Percentiles rank a stretch among this genome's conserved stretches.
Evolutionary conservation across 2,888 invertebrate genomes (phyloP).

Genomic region (Cremastinae sp.): DNA sequence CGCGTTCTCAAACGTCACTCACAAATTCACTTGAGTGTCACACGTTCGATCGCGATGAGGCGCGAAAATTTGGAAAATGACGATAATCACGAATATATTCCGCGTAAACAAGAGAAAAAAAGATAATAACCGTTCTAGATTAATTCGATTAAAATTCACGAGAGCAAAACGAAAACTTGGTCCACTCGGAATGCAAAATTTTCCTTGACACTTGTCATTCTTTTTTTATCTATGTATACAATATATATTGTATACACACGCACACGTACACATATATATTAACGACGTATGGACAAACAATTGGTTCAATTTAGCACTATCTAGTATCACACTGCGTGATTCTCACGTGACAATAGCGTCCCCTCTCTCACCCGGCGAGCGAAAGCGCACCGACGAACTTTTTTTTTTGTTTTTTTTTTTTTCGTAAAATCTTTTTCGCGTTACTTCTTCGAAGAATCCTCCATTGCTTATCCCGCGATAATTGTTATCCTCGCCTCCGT

Average conservation of each 20-base stretch:
- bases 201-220: slow-evolving; percentile 37
- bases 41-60: not conserved
- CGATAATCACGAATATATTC: slow-evolving; percentile 13
- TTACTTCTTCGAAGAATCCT: not conserved
- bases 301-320: slow-evolving; percentile 45
- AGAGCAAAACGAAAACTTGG: slow-evolving; percentile 6
- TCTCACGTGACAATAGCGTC: slow-evolving; percentile 18
- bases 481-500: not conserved
- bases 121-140: too few relatives aligned
- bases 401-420: not conserved
- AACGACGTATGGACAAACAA: slow-evolving; percentile 33
- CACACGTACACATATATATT: slow-evolving; percentile 35
- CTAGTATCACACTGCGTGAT: slow-evolving; percentile 28
- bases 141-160: too few relatives aligned
- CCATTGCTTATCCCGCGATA: not conserved
- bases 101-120: slow-evolving; percentile 4
- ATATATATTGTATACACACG: slow-evolving; percentile 16
- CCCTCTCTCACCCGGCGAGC: not conserved
- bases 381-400: not conserved
- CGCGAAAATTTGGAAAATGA: slow-evolving; percentile 19
- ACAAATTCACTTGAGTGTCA: not conserved
- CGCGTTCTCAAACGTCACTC: not conserved
- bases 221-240: too few relatives aligned
- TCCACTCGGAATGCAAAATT: slow-evolving; percentile 18
- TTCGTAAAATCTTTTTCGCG: not conserved